Base-by-base conservation (phyloP, 2,888 invertebrate species). In the Drosophila quinaria region DNA sequence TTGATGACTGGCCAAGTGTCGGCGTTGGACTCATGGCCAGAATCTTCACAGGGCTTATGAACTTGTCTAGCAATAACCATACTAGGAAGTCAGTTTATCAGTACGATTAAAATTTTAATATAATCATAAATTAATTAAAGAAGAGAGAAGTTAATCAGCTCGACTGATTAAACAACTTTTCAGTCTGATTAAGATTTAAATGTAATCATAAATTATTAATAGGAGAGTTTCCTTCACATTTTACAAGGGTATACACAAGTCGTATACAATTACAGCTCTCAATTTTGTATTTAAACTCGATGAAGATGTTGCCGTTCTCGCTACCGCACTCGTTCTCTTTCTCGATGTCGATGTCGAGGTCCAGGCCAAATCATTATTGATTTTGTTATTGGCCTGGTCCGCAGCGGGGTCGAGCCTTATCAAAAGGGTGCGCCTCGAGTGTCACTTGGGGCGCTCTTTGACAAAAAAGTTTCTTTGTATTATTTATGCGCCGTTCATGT, bases 391-490 rank as follows among this genome's bases (percentile, higher is more conserved):
- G 89, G 71, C 72, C 58, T 17, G 68, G 35, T 58, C 62, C 59
- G 41, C 50, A 47, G 58, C 17, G 33, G 35, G 22, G 29, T 17
- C 39, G 47, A 61, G 54, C 25, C 49, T 58, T 76, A 66, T 63
- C 80, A 52, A 70, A 87, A 81, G 87, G 84, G 87, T 87, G 76
- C 65, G 76, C 83, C 72, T 68, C 70, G 66, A 80, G 81, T 71
- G 77, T 76, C 83, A 85, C 82, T 87, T 77, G 85, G 79, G 74
- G 85, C 76, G 61, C 67, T 55, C 77, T 79, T 81, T 83, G 87
- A 84, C 89, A 87, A 73, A 81, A 81, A 88, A 87, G 70, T 85
- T 89, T 72, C 67, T 70, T 81, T 82, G 46, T 70, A 88, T 88
- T 83, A 83, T 83, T 83, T 83, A 83, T 88, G 89, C 68, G 69